phyloP scores from a whole-genome alignment of 2,888 invertebrate species.

The Epirrhoe tristata region DNA sequence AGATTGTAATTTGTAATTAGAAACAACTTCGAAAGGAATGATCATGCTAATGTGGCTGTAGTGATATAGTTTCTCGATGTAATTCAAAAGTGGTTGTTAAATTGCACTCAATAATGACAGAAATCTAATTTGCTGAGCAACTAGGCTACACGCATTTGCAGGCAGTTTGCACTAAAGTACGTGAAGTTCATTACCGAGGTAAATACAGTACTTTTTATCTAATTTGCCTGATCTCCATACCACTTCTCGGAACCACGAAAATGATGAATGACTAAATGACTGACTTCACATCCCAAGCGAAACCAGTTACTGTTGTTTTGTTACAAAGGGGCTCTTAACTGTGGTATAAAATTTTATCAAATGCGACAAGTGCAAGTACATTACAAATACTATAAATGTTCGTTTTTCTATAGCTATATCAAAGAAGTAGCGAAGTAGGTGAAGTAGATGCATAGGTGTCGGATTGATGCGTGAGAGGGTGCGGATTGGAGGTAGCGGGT shows the following conservation, averaged over 20 bases:
- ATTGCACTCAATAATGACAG: slow-evolving; percentile 41
- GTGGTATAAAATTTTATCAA: not conserved
- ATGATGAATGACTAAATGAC: slow-evolving; percentile 41
- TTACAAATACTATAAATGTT: too few relatives aligned
- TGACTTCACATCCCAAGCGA: slow-evolving; percentile 29
- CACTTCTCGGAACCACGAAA: slow-evolving; percentile 36
- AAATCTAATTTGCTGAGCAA: slow-evolving; percentile 41
- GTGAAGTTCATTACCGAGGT: slow-evolving; percentile 36
- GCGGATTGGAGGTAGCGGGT: slow-evolving; percentile 49
- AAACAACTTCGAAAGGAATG: not conserved
- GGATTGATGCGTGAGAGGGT: slow-evolving; percentile 36
- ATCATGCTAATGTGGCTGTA: slow-evolving; percentile 16
- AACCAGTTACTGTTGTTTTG: slow-evolving; percentile 32
- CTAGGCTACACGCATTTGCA: slow-evolving; percentile 38
- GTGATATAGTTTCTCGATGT: slow-evolving; percentile 19
- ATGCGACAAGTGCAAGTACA: too few relatives aligned
- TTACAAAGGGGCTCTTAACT: slow-evolving; percentile 25
- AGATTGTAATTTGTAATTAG: not conserved
- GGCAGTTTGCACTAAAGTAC: slow-evolving; percentile 37
- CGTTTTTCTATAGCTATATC: not conserved
- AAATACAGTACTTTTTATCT: slow-evolving; percentile 37
- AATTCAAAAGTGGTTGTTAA: slow-evolving; percentile 31
- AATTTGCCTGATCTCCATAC: slow-evolving; percentile 37
- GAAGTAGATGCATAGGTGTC: slow-evolving; percentile 5
- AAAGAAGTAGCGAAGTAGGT: not conserved